phyloP scores from a whole-genome alignment of 2,113 vertebrate species.

The Phrynocephalus versicolor region DNA sequence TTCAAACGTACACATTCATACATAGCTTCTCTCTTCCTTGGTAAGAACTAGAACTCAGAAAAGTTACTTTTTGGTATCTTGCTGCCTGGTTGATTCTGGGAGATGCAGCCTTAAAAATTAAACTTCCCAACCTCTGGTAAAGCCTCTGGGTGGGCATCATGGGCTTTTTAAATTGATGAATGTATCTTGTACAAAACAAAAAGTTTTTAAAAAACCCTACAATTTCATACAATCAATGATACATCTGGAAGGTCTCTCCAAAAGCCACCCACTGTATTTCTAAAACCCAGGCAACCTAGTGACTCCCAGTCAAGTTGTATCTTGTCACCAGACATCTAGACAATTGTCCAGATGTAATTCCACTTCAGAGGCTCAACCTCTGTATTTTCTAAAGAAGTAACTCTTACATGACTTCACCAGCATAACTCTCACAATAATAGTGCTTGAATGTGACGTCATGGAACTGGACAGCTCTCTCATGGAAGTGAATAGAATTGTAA shows the following conservation, averaged over 20 bases:
- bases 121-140: background rate
- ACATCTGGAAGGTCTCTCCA: too few species aligned
- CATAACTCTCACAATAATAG: background rate
- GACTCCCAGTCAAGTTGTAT: background rate
- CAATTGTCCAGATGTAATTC: background rate
- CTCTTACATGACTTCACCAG: background rate
- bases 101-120: too few species aligned
- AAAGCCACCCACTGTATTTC: too few species aligned
- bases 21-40: too few species aligned
- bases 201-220: too few species aligned
- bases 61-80: too few species aligned
- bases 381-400: background rate
- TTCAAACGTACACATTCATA: background rate
- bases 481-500: background rate
- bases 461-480: background rate
- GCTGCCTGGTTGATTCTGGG: too few species aligned
- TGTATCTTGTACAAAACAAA: too few species aligned
- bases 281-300: background rate
- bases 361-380: background rate
- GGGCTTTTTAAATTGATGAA: too few species aligned
- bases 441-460: background rate
- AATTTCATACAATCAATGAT: too few species aligned
- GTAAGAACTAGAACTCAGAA: too few species aligned
- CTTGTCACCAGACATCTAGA: background rate
- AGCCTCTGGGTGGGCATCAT: background rate